These are phyloP conservation scores for Eupsilia transversa DNA, from an alignment of 2,888 invertebrate genomes.

Conservation along the genomic window DNA sequence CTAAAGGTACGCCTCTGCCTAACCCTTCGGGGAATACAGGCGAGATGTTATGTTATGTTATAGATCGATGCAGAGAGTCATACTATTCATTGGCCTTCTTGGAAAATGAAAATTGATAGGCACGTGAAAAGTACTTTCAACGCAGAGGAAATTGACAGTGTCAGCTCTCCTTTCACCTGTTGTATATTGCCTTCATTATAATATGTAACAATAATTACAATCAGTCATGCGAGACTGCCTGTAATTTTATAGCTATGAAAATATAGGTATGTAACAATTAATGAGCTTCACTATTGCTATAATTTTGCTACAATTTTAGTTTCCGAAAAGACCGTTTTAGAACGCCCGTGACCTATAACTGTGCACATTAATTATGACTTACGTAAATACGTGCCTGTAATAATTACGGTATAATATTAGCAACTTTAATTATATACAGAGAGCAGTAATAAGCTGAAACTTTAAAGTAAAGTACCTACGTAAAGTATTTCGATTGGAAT, in stretches of 20 bases:
- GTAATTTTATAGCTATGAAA: conserved; percentile 11
- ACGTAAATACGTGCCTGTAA: conserved; percentile 10
- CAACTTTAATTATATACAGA: conserved; percentile 1
- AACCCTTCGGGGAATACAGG: too few relatives aligned
- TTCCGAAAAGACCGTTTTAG: conserved; percentile 15
- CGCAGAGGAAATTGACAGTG: background rate
- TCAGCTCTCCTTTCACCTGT: too few relatives aligned
- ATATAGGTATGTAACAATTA: conserved; percentile 17
- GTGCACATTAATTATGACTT: conserved; percentile 9
- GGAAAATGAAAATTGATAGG: background rate
- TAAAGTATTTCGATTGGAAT: background rate
- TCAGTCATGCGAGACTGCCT: background rate
- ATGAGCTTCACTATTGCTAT: conserved; percentile 10
- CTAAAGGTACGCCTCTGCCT: too few relatives aligned
- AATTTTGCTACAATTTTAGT: conserved; percentile 2
- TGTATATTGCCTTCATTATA: background rate
- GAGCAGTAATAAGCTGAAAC: background rate
- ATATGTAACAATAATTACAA: background rate
- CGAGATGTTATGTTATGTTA: too few relatives aligned
- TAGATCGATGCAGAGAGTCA: background rate
- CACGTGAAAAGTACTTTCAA: background rate
- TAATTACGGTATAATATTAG: conserved; percentile 18
- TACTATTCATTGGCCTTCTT: background rate
- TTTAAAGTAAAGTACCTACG: background rate
- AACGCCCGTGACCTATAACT: conserved; percentile 26